These are phyloP conservation scores for Andrena bucephala DNA, from an alignment of 2,888 invertebrate genomes.

Conservation along the genomic window DNA sequence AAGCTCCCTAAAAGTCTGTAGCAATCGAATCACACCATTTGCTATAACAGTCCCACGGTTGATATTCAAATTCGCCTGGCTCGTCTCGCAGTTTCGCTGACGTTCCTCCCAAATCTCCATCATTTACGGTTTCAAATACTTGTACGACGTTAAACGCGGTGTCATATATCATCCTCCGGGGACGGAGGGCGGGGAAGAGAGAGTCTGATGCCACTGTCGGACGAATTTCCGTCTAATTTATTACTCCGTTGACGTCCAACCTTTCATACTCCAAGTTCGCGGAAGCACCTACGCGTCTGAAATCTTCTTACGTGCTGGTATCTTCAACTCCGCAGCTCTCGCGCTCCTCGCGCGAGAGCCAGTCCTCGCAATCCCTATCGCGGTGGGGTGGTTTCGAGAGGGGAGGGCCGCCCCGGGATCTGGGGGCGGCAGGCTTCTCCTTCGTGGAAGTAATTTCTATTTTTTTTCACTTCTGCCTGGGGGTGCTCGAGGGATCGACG, in stretches of 20 bases:
- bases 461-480: conserved; percentile 75
- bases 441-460: conserved; percentile 74
- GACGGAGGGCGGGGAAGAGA: conserved; percentile 7
- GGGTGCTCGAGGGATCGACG: conserved; percentile 64
- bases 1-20: background rate
- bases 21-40: background rate
- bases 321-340: conserved; percentile 55
- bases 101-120: conserved; percentile 13
- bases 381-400: conserved; percentile 6
- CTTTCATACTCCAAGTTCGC: conserved; percentile 52
- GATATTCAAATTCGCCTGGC: background rate
- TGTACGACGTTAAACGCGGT: conserved; percentile 27
- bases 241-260: conserved; percentile 61
- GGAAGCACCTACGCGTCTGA: conserved; percentile 57
- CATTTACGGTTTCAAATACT: conserved; percentile 48
- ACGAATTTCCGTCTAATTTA: conserved; percentile 67
- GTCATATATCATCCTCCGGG: conserved; percentile 38
- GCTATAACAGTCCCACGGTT: background rate
- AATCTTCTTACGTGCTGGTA: conserved; percentile 65
- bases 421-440: background rate
- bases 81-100: background rate
- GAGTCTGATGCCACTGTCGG: conserved; percentile 52
- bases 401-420: conserved; percentile 22
- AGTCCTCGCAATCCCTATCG: conserved; percentile 11
- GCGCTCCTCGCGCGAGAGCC: conserved; percentile 38